Base-by-base conservation (phyloP, 53 echinoderm and acorn worm genomes). In the Crossaster papposus region DNA sequence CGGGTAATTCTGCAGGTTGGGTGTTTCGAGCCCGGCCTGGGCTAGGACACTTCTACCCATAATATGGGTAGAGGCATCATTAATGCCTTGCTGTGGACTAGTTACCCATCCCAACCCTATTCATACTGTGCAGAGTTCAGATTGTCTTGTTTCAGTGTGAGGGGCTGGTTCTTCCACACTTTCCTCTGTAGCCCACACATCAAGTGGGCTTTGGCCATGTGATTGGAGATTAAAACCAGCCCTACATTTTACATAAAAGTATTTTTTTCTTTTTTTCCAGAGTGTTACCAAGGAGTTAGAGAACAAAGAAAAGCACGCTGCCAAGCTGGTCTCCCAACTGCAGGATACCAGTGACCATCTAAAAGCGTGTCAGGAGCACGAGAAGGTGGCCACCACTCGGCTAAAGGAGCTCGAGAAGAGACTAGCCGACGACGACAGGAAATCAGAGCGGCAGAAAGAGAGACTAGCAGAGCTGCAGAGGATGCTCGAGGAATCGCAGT, bases 201-300 rank as follows among this genome's bases (percentile, higher is more conserved):
- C n/a, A n/a, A n/a, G n/a, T n/a, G n/a, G n/a, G n/a, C n/a, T n/a
- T n/a, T n/a, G n/a, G n/a, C n/a, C n/a, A n/a, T n/a, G n/a, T n/a
- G n/a, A n/a, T n/a, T n/a, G n/a, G n/a, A n/a, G n/a, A n/a, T n/a
- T n/a, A n/a, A n/a, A n/a, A 1, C 44, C 44, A 44, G 44, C 9
- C 44, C 5, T 5, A 44, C 44, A 1, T 44, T 14, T 14, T 50
- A 79, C 31, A n/a, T n/a, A n/a, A n/a, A n/a, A n/a, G n/a, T n/a
- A n/a, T n/a, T n/a, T 30, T 79, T 32, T 17, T 12, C 68, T 65
- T 44, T 72, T 0, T 36, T 44, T 80, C 5, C 65, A 97, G 96
- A 90, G 91, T 44, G 82, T 92, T 30, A 98, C 82, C 15, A 89
- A 89, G 74, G 98, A 98, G 29, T 80, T 98, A 1, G 94, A 96